Percentiles rank a stretch among this genome's conserved stretches.
phyloP scores from a whole-genome alignment of 1,140 invertebrate species.

The Harlomillsia oculata region DNA sequence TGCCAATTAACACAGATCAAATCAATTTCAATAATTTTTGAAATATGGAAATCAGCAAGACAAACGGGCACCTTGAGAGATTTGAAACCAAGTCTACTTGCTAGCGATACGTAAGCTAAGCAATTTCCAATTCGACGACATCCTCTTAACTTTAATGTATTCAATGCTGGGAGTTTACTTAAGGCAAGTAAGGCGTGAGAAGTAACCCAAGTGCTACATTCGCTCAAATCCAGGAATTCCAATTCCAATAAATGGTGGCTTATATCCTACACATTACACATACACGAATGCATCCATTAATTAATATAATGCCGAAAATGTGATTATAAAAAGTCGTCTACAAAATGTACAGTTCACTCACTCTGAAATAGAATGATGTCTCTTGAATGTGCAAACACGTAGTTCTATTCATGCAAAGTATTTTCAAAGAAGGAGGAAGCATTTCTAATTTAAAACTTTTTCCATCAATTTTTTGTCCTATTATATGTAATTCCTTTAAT shows the following conservation, averaged over 20 bases:
- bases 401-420: slow-evolving; percentile 22
- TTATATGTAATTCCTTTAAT: slow-evolving; percentile 25
- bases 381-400: slow-evolving; percentile 13
- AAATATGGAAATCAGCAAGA: neutral
- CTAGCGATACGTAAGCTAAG: slow-evolving; percentile 61
- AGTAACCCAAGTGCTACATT: slow-evolving; percentile 52
- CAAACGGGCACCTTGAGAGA: slow-evolving; percentile 47
- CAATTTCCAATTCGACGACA: slow-evolving; percentile 56
- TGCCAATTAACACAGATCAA: neutral
- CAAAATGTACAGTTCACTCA: too few species aligned
- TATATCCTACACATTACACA: neutral
- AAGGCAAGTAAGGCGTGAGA: slow-evolving; percentile 57
- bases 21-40: neutral
- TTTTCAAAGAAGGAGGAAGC: slow-evolving; percentile 26
- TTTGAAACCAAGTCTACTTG: slow-evolving; percentile 59
- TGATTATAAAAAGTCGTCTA: neutral
- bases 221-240: neutral
- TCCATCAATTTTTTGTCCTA: slow-evolving; percentile 26
- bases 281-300: neutral
- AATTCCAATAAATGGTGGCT: neutral
- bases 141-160: slow-evolving; percentile 50
- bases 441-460: slow-evolving; percentile 10
- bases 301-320: neutral
- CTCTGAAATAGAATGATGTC: slow-evolving; percentile 18
- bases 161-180: slow-evolving; percentile 54